These are phyloP conservation scores for Helleia helle DNA, from an alignment of 2,888 invertebrate genomes.

Conservation along the genomic window DNA sequence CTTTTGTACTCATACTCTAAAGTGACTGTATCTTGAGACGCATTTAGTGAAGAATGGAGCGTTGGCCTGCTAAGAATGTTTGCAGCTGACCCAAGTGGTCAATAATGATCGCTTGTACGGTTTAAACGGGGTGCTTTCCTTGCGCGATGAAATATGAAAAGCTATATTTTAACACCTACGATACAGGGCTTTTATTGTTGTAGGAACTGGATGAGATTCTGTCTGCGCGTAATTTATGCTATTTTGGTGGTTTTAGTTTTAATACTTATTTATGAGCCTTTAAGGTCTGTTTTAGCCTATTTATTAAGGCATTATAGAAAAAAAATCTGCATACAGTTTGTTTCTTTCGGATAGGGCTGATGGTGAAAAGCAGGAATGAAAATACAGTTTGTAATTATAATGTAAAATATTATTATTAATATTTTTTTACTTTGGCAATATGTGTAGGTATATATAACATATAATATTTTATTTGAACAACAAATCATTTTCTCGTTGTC, in stretches of 20 bases:
- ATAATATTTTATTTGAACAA: too few species aligned
- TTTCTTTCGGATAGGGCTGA: too few species aligned
- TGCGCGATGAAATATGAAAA: slow-evolving; percentile 34
- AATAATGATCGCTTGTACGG: slow-evolving; percentile 67
- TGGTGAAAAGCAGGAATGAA: too few species aligned
- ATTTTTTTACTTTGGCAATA: too few species aligned
- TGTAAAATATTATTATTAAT: too few species aligned
- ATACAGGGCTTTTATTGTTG: background rate
- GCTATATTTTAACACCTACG: slow-evolving; percentile 13
- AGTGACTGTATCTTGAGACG: slow-evolving; percentile 32
- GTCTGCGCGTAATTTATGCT: background rate
- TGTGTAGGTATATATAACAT: too few species aligned
- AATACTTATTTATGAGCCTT: too few species aligned
- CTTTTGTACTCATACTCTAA: slow-evolving; percentile 28
- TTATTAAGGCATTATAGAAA: too few species aligned
- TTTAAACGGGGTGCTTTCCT: slow-evolving; percentile 48
- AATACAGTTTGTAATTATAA: too few species aligned
- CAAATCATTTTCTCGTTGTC: too few species aligned
- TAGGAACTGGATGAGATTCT: background rate
- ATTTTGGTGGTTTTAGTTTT: background rate
- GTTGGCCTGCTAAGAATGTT: slow-evolving; percentile 69
- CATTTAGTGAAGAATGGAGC: slow-evolving; percentile 38
- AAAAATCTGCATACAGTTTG: too few species aligned
- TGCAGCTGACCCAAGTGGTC: slow-evolving; percentile 66
- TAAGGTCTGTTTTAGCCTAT: too few species aligned